Evolutionary conservation across 2,113 vertebrate species (phyloP), one percentile per base, ranked within the genome.

Genomic region (Zosterops lateralis): DNA sequence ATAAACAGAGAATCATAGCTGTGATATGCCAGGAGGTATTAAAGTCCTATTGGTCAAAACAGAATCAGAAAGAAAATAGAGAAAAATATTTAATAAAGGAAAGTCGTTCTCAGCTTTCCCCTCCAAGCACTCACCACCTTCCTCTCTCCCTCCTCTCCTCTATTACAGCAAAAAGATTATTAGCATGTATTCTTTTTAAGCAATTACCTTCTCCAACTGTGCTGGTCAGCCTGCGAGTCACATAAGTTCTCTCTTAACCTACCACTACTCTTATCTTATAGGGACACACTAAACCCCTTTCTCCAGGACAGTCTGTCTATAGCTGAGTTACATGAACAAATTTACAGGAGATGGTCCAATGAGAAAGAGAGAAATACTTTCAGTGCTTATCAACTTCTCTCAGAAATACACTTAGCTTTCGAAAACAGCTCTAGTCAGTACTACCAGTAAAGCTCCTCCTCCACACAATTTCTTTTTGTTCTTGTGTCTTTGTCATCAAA

Each of bases 361-460:
- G 26, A 88, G 60, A 60, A 90, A 71, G 56, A 68, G 2, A 74
- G 12, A 92, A 84, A 80, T 84, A 62, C 24, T 84, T 87, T 75
- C 48, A 92, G 28, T 44, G 60, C 53, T 90, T 92, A 95, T 89
- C 93, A 91, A n/a, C 68, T 62, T 74, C 60, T 62, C 34, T 84
- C 93, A 95, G 93, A 92, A 86, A 86, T 67, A 77, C 31, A 60
- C 65, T 93, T 91, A 89, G 76, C 70, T 86, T 92, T 76, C 83
- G 73, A 90, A 87, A 70, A 44, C 58, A 80, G 24, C 40, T 71
- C 73, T 56, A 54, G 13, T 74, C 64, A 86, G 42, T 61, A 45
- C 25, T 83, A 47, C 8, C 22, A 65, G 50, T 53, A 90, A 93
- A 38, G 24, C 24, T 73, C 7, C 18, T 83, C 24, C 11, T 70